phyloP scores from a whole-genome alignment of 2,888 invertebrate species.

The Amblyteles armatorius region DNA sequence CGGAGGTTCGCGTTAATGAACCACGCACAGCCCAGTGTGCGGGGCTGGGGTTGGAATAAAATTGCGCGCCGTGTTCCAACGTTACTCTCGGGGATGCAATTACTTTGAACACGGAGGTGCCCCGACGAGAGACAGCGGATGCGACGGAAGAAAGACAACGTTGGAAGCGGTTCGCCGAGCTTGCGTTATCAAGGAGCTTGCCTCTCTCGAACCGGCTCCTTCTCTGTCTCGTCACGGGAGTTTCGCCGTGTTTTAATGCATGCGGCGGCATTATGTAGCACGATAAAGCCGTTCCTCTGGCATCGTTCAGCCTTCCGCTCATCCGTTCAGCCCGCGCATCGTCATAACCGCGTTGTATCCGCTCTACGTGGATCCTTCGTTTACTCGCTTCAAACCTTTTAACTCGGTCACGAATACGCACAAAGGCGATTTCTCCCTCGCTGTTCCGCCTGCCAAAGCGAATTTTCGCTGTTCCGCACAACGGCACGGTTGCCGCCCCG shows the following conservation, averaged over 20 bases:
- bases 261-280: conserved; percentile 4
- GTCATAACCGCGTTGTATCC: conserved; percentile 34
- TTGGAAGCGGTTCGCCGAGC: conserved; percentile 19
- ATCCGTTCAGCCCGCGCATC: conserved; percentile 1
- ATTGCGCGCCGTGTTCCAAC: conserved; percentile 55
- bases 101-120: conserved; percentile 52
- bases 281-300: conserved; percentile 4
- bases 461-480: conserved; percentile 8
- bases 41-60: conserved; percentile 53
- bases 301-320: conserved; percentile 9
- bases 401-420: conserved; percentile 35
- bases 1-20: conserved; percentile 30
- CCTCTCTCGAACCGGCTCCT: not conserved
- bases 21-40: conserved; percentile 26
- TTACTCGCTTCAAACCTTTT: conserved; percentile 45
- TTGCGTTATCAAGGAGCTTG: conserved; percentile 46
- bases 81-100: conserved; percentile 60
- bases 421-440: conserved; percentile 13
- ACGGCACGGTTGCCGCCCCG: not conserved
- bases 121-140: conserved; percentile 19
- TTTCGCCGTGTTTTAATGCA: not conserved
- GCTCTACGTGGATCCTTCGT: conserved; percentile 47
- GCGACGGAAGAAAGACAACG: conserved; percentile 10
- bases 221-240: conserved; percentile 14
- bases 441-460: not conserved